Percentiles rank a stretch among this genome's conserved stretches.
phyloP scores from a whole-genome alignment of 2,888 invertebrate species.

The Smittia sp. region DNA sequence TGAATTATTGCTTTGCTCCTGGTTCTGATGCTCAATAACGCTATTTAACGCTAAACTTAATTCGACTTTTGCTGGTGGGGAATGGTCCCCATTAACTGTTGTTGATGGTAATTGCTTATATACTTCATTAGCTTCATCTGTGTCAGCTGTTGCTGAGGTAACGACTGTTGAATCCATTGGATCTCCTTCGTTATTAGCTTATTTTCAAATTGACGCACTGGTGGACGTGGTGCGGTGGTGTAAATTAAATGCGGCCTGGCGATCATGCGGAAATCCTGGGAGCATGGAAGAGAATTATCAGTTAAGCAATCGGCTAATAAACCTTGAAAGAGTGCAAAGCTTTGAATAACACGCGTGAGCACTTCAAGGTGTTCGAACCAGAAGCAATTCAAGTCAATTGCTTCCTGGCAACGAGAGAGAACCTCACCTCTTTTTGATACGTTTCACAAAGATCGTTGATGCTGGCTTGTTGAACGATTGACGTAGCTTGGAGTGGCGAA shows the following conservation, averaged over 20 bases:
- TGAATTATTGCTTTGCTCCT: slow-evolving; percentile 21
- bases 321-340: not conserved
- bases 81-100: not conserved
- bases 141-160: slow-evolving; percentile 50
- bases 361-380: too few species aligned
- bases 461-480: not conserved
- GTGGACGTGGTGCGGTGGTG: slow-evolving; percentile 31
- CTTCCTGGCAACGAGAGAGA: too few species aligned
- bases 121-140: slow-evolving; percentile 35
- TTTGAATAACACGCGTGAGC: not conserved
- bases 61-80: not conserved
- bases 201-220: slow-evolving; percentile 33
- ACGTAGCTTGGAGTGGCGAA: slow-evolving; percentile 32
- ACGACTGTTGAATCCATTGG: slow-evolving; percentile 53
- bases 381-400: too few species aligned
- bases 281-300: slow-evolving; percentile 9
- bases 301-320: not conserved
- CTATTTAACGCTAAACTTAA: slow-evolving; percentile 17
- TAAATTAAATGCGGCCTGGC: slow-evolving; percentile 42
- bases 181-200: slow-evolving; percentile 44
- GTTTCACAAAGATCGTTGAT: slow-evolving; percentile 21
- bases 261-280: slow-evolving; percentile 45
- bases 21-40: slow-evolving; percentile 19
- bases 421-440: slow-evolving; percentile 34
- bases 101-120: slow-evolving; percentile 22